Conservation (phyloP, 2,113 vertebrate genomes). For the Strigops habroptila region DNA sequence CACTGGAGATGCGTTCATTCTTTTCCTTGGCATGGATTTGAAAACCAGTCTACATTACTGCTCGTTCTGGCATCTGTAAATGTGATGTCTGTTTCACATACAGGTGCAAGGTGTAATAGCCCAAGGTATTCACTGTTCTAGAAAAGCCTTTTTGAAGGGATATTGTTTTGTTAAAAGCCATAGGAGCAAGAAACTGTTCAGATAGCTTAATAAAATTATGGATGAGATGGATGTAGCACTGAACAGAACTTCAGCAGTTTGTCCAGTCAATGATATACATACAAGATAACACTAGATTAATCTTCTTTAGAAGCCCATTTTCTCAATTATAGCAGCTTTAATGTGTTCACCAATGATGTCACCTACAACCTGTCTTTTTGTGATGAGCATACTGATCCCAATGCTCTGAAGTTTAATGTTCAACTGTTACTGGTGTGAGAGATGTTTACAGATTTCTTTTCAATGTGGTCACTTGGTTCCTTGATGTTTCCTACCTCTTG, state of each 20-base stretch:
- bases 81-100: neutral
- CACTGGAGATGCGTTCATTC: accelerated
- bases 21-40: neutral
- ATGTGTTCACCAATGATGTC: neutral
- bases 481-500: neutral
- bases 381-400: neutral
- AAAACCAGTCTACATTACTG: neutral
- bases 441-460: neutral
- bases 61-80: neutral
- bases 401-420: neutral
- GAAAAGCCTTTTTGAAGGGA: neutral
- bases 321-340: neutral
- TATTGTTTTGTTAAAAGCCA: neutral
- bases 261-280: neutral
- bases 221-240: neutral
- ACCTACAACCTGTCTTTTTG: neutral
- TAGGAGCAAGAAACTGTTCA: neutral
- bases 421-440: neutral
- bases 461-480: neutral
- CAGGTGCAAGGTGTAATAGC: neutral
- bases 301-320: neutral
- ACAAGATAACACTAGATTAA: neutral
- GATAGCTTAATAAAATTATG: neutral
- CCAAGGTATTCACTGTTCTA: neutral
- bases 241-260: neutral